These are phyloP conservation scores for Alexandromys oeconomus DNA, from an alignment of 2,797 vertebrate species.

Conservation along the genomic window DNA sequence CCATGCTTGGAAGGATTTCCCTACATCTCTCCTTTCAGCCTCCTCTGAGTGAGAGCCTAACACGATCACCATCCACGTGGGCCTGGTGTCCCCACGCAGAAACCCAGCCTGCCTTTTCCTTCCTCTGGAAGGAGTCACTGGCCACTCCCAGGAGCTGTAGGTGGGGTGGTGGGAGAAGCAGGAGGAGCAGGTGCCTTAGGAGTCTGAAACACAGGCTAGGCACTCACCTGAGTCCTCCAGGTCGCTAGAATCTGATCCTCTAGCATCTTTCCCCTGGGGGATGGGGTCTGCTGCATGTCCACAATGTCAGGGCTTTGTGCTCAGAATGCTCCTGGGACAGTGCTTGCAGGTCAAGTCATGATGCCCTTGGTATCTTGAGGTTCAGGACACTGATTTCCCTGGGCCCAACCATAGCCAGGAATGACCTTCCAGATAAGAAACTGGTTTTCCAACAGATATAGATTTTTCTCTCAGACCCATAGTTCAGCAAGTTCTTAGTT, in stretches of 20 bases:
- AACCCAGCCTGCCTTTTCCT: background rate
- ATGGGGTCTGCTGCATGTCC: background rate
- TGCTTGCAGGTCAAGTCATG: background rate
- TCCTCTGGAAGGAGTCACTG: background rate
- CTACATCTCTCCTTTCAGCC: background rate
- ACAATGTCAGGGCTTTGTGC: too few species aligned
- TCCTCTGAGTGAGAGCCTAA: background rate
- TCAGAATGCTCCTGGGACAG: background rate
- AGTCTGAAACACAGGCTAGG: background rate
- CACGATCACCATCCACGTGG: fast-evolving
- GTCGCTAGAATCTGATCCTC: background rate
- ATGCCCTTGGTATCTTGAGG: background rate
- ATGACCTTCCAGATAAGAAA: background rate
- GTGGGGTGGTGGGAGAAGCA: too few species aligned
- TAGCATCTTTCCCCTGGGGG: background rate
- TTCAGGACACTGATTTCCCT: background rate
- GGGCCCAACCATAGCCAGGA: background rate
- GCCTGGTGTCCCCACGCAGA: background rate
- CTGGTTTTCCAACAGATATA: too few species aligned
- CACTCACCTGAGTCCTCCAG: background rate
- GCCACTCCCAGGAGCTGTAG: background rate
- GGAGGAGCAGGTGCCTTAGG: background rate
- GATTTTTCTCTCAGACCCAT: background rate
- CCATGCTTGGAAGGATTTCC: background rate
- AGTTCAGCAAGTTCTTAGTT: background rate